Percentiles rank a stretch among this genome's conserved stretches.
Conservation (phyloP, 2,113 vertebrate species). For the Progne subis region DNA sequence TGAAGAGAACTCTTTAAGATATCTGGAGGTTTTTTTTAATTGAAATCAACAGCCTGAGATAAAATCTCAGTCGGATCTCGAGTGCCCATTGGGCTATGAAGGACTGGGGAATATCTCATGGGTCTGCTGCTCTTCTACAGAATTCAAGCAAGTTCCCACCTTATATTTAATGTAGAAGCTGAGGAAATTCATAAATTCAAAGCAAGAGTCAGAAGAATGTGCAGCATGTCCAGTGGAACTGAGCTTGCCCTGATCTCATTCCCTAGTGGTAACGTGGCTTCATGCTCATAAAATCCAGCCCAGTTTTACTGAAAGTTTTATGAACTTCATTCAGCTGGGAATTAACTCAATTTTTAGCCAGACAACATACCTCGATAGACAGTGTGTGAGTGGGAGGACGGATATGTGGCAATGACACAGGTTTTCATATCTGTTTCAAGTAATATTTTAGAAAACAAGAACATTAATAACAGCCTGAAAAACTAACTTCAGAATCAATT, state of each 20-base stretch:
- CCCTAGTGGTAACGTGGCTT: background rate
- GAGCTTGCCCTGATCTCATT: background rate
- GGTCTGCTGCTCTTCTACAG: background rate
- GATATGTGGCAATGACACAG: background rate
- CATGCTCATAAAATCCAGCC: background rate
- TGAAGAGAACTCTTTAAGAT: background rate
- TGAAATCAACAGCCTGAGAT: background rate
- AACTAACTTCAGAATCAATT: background rate
- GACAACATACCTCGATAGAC: background rate
- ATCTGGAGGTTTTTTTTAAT: background rate
- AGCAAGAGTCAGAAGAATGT: background rate
- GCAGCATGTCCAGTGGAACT: background rate
- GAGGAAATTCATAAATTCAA: background rate
- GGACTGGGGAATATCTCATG: background rate
- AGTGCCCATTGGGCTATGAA: background rate
- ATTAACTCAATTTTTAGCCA: constrained; percentile 16
- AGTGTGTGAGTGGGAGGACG: constrained; percentile 1
- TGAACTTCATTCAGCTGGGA: background rate
- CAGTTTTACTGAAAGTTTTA: background rate
- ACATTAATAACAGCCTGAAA: constrained; percentile 20
- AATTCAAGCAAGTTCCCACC: background rate
- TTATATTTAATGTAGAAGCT: background rate
- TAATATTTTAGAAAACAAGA: constrained; percentile 21
- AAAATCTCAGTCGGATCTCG: background rate
- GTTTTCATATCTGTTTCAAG: constrained; percentile 3